Evolutionary conservation across 2,888 invertebrate genomes (phyloP).

Genomic region (Drosophila engyochracea): DNA sequence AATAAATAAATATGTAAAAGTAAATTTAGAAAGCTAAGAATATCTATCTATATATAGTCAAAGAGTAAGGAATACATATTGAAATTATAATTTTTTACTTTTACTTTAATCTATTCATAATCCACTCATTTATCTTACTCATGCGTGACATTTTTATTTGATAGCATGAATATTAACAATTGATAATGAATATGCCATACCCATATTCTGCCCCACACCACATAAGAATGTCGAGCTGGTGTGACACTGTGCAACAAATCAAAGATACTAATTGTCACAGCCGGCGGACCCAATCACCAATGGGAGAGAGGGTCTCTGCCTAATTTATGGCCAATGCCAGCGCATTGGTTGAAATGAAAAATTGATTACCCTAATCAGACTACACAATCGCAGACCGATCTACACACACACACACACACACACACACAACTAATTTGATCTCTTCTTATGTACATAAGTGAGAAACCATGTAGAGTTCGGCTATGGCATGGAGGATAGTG

Average conservation of each 20-base stretch:
- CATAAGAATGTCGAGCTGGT: not conserved
- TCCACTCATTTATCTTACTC: conserved; percentile 28
- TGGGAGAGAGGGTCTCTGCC: conserved; percentile 60
- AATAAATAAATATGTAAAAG: not conserved
- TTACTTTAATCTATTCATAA: not conserved
- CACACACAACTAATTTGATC: conserved; percentile 8
- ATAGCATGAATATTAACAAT: conserved; percentile 39
- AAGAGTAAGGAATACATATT: not conserved
- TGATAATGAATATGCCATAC: conserved; percentile 39
- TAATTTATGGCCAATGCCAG: conserved; percentile 68
- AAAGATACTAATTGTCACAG: conserved; percentile 50
- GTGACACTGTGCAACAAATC: conserved; percentile 16
- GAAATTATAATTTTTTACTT: not conserved
- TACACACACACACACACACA: conserved; percentile 20
- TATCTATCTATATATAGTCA: not conserved
- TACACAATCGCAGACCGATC: conserved; percentile 60
- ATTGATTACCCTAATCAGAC: conserved; percentile 74
- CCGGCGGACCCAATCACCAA: conserved; percentile 53
- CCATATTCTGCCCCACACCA: not conserved
- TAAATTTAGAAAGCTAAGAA: not conserved
- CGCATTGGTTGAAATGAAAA: conserved; percentile 72
- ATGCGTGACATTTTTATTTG: conserved; percentile 35
- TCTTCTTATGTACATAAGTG: conserved; percentile 64
- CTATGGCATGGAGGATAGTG: not conserved
- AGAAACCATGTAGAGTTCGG: conserved; percentile 68